Conservation (phyloP, 2,797 vertebrate species). For the Trachurus trachurus region DNA sequence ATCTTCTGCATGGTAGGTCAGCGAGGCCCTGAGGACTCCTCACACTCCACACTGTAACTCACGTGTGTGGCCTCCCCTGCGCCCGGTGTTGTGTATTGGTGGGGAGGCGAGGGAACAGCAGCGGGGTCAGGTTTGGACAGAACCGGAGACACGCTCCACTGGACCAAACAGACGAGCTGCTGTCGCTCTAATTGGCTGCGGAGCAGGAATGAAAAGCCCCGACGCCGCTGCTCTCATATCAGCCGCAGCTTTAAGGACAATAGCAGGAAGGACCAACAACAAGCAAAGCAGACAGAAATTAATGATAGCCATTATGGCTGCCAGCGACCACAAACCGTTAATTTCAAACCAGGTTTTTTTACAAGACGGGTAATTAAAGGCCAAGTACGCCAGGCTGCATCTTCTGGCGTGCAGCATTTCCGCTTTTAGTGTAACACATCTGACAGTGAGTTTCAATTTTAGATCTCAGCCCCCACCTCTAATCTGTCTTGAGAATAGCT, state of each 20-base stretch:
- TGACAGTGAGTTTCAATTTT: constrained; percentile 66
- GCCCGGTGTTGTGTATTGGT: constrained; percentile 32
- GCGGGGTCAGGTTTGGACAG: constrained; percentile 69
- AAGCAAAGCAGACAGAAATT: constrained; percentile 82
- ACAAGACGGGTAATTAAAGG: constrained; percentile 71
- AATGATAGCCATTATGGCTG: constrained; percentile 77
- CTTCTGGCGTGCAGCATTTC: constrained; percentile 65
- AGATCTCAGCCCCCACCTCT: constrained; percentile 63
- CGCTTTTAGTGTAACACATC: constrained; percentile 62
- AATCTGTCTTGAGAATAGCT: constrained; percentile 74
- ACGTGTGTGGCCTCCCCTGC: constrained; percentile 43
- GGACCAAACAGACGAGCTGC: constrained; percentile 68
- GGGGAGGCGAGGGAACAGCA: constrained; percentile 31
- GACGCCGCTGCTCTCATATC: constrained; percentile 47
- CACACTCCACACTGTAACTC: constrained; percentile 53
- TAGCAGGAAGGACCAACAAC: constrained; percentile 70
- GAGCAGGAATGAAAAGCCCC: constrained; percentile 53
- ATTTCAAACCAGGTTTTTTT: constrained; percentile 72
- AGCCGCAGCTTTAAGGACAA: constrained; percentile 74
- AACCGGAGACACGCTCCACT: constrained; percentile 72
- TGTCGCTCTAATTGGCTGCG: constrained; percentile 75
- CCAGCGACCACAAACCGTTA: constrained; percentile 71
- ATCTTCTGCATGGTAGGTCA: constrained; percentile 67
- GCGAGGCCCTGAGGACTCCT: constrained; percentile 60
- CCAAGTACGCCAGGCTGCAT: constrained; percentile 56